phyloP scores from a whole-genome alignment of 2,113 vertebrate genomes.

The Trinectes maculatus region DNA sequence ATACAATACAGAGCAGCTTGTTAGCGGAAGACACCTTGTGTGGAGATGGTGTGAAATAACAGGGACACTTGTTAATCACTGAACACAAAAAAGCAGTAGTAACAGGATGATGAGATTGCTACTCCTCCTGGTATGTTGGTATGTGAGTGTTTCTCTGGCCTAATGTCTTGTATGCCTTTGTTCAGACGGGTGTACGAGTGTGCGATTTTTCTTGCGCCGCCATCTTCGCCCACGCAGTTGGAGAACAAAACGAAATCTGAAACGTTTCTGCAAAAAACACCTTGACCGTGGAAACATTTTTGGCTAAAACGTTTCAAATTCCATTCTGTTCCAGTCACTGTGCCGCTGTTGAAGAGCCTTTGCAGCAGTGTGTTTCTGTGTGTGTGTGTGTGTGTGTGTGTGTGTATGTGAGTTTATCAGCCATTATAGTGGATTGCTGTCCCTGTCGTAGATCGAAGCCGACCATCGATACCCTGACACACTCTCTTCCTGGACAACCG shows the following conservation, averaged over 20 bases:
- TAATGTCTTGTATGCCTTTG: too few species aligned
- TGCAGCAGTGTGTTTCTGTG: background rate
- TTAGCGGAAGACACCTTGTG: background rate
- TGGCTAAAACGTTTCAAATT: constrained; percentile 90
- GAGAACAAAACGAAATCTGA: constrained; percentile 87
- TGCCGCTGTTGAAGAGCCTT: constrained; percentile 10
- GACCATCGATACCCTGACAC: background rate
- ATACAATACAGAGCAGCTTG: background rate
- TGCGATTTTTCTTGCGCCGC: background rate
- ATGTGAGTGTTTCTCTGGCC: too few species aligned
- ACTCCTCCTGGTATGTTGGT: background rate
- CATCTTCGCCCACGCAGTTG: constrained; percentile 52
- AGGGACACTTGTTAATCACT: background rate
- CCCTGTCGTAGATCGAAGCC: background rate
- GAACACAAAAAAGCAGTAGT: background rate
- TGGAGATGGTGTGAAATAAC: background rate
- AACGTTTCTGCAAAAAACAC: constrained; percentile 90
- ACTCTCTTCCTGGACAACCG: background rate
- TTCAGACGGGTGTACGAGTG: too few species aligned
- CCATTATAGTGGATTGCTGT: background rate
- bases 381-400: background rate
- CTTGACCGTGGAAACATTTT: constrained; percentile 85
- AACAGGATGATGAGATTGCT: background rate
- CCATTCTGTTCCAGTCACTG: constrained; percentile 80
- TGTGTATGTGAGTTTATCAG: constrained; percentile 8